Evolutionary conservation across 1,140 invertebrate species (phyloP), one percentile per base, ranked within the genome.

Genomic region (Brachionus angularis): DNA sequence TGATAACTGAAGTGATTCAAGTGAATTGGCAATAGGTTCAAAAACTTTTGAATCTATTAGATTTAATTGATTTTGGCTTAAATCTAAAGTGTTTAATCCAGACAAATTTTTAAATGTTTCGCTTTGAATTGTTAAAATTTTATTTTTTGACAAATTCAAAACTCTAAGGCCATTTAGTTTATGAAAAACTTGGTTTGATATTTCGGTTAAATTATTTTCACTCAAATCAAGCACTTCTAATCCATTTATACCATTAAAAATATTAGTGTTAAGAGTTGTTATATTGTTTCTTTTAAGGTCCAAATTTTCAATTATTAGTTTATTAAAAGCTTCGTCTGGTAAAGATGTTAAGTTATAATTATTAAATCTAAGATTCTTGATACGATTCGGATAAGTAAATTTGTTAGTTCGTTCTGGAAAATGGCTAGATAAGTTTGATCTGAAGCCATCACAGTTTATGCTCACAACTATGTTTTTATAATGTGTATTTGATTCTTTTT

Each of bases 401-500:
- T 33, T 10, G n/a, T 39, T 39, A 10, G 39, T 23, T 39, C 53
- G 33, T 23, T 33, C 12, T 3, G 53, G 53, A 39, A 58, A 39
- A 39, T 39, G 23, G 14, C 39, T 18, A 10, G 53, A 23, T 0
- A 5, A 2, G 10, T 58, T 58, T 7, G 34, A 29, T 18, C 8
- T 10, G n/a, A 12, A 58, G 8, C 53, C 53, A 58, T 58, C 53
- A 8, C 53, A 58, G 12, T 29, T 23, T n/a, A 58, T 58, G 33
- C 39, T 39, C 16, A 58, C 33, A 3, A 58, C 18, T 21, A 58
- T 58, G 33, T 39, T 58, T 23, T 58, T 58, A 23, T 58, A 58
- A 36, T 58, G 36, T 33, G 53, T 39, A 3, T 58, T 34, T 23
- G 53, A 58, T 31, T 58, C 36, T 58, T 58, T 58, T 8, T 31